Base-by-base conservation (phyloP, 2,113 vertebrate genomes). In the Psilopsiagon aymara region DNA sequence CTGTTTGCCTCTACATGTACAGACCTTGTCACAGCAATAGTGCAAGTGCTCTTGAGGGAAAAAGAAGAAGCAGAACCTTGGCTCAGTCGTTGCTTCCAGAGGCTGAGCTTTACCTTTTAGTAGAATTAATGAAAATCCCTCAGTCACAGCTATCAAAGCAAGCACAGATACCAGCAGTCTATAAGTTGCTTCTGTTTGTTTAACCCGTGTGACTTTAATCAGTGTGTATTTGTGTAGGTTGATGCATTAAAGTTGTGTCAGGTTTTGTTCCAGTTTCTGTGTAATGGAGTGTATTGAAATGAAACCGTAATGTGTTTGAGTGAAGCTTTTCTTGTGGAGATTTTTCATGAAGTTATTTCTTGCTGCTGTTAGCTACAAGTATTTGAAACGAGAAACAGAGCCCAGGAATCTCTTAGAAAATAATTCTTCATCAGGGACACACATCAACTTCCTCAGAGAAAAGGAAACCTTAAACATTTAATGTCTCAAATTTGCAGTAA, bases 351-450 rank as follows among this genome's bases (percentile, higher is more conserved):
- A 46, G 33, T 66, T 87, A 33, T 64, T 94, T 68, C 92, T 91
- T n/a, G 44, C 74, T 92, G 80, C 88, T 33, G 2, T 87, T 73
- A 82, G 81, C 31, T 91, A 13, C 35, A 74, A 80, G 29, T 17
- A 25, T 59, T 59, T 85, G 24, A 90, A 93, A 81, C n/a, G 24
- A 41, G 71, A 86, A 79, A 27, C 86, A 69, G 88, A 96, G 69
- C 52, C 62, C 39, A 15, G 55, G 49, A 79, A 62, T 84, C 41
- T 86, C 64, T 62, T 70, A 18, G 91, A 59, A 81, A 89, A 53
- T 29, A 89, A 82, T 82, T 83, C 85, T 77, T 82, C 86, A 31
- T 24, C 3, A 0, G 63, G 88, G 69, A 84, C 33, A 39, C 68
- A 44, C 64, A 43, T 60, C 82, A 37, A 7, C 52, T 92, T 92